Percentiles rank a stretch among this genome's conserved stretches.
Conservation (phyloP, 2,113 vertebrate genomes). For the Pedetes capensis region DNA sequence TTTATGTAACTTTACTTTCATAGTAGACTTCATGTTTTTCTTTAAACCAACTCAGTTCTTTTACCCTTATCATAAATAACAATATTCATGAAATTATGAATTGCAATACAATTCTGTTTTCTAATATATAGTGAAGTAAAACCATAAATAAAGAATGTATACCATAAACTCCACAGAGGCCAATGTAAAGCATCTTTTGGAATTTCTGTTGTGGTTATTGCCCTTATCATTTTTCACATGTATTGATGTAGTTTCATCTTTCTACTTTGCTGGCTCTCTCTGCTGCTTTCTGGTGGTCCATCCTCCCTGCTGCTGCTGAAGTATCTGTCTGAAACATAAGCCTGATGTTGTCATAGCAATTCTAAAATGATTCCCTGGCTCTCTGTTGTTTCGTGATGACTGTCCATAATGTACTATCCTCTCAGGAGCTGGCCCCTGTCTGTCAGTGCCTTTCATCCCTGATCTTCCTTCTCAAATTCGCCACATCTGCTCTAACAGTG, state of each 20-base stretch:
- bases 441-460: background rate
- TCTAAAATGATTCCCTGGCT: background rate
- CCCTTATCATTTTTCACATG: fast-evolving
- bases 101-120: background rate
- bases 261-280: background rate
- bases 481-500: background rate
- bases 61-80: background rate
- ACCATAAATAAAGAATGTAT: background rate
- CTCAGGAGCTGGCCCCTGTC: background rate
- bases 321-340: background rate
- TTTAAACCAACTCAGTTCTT: background rate
- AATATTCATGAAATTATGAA: background rate
- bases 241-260: background rate
- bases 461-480: background rate
- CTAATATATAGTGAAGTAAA: background rate
- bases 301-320: background rate
- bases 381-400: background rate
- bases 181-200: background rate
- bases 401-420: background rate
- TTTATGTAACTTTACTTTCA: background rate
- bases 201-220: background rate
- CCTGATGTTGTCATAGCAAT: background rate
- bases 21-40: background rate
- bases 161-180: background rate
- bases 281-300: too few species aligned